Conservation (phyloP, 2,888 invertebrate species). For the Gordius sp. region DNA sequence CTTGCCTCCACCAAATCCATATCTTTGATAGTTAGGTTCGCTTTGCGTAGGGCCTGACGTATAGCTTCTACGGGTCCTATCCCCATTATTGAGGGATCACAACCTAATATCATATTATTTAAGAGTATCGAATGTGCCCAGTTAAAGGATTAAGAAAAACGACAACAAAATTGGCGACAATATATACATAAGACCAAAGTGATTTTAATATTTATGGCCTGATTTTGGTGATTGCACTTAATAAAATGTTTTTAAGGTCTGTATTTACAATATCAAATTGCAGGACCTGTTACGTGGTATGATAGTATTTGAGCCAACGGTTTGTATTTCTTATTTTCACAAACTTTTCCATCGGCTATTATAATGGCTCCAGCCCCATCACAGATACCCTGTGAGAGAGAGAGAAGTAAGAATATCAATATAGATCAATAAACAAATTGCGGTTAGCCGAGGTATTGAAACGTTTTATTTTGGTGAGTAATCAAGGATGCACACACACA, state of each 20-base stretch:
- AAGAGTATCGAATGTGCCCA: too few relatives aligned
- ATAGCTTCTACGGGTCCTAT: constrained; percentile 86
- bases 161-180: too few relatives aligned
- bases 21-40: constrained; percentile 51
- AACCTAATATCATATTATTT: constrained; percentile 32
- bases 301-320: constrained; percentile 70
- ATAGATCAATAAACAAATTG: too few relatives aligned
- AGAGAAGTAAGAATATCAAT: too few relatives aligned
- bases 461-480: constrained; percentile 2
- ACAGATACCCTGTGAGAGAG: constrained; percentile 57
- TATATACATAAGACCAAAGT: too few relatives aligned
- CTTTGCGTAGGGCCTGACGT: constrained; percentile 47
- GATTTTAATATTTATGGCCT: too few relatives aligned
- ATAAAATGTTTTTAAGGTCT: too few relatives aligned
- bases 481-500: constrained; percentile 17
- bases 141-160: too few relatives aligned
- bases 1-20: constrained; percentile 68
- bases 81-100: constrained; percentile 91
- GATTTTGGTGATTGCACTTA: too few relatives aligned
- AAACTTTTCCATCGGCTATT: constrained; percentile 63
- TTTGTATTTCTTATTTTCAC: constrained; percentile 48
- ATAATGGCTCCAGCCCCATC: constrained; percentile 86
- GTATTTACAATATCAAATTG: too few relatives aligned
- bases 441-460: background rate
- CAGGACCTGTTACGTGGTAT: constrained; percentile 66